Evolutionary conservation across 2,888 invertebrate species (phyloP).

Genomic region (Tigriopus californicus): DNA sequence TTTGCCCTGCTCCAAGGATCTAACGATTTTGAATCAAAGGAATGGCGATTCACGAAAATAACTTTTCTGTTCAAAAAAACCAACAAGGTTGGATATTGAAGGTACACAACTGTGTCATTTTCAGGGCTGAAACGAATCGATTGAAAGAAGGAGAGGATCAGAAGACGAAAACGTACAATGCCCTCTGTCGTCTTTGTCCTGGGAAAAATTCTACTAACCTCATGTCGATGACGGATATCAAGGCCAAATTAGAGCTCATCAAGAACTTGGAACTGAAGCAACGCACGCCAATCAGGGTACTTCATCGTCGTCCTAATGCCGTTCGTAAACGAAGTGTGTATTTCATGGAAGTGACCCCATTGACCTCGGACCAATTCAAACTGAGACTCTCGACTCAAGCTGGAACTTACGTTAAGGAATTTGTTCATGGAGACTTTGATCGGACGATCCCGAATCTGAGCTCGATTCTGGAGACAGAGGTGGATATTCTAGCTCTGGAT

Average conservation of each 20-base stretch:
- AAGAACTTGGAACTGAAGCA: conserved; percentile 33
- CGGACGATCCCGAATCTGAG: conserved; percentile 59
- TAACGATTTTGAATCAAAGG: too few relatives aligned
- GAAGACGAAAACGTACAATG: conserved; percentile 70
- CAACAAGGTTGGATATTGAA: too few relatives aligned
- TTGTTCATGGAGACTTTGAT: conserved; percentile 87
- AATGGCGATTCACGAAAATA: too few relatives aligned
- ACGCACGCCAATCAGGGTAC: conserved; percentile 71
- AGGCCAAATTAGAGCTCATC: background rate
- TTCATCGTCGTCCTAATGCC: conserved; percentile 61
- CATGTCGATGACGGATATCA: conserved; percentile 18
- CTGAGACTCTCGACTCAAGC: conserved; percentile 60
- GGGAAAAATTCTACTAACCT: conserved; percentile 26
- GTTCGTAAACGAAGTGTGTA: conserved; percentile 46
- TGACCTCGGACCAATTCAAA: conserved; percentile 33
- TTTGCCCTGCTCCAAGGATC: too few relatives aligned
- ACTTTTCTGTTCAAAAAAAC: too few relatives aligned
- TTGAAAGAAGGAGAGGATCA: conserved; percentile 70
- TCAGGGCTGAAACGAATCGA: conserved; percentile 20
- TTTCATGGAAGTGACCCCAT: conserved; percentile 38
- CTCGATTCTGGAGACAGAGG: conserved; percentile 42
- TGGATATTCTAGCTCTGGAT: conserved; percentile 82
- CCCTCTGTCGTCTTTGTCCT: conserved; percentile 44
- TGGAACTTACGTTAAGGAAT: conserved; percentile 92
- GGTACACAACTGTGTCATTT: too few relatives aligned